Base-by-base conservation (phyloP, 2,113 vertebrate species). In the Lophius piscatorius region DNA sequence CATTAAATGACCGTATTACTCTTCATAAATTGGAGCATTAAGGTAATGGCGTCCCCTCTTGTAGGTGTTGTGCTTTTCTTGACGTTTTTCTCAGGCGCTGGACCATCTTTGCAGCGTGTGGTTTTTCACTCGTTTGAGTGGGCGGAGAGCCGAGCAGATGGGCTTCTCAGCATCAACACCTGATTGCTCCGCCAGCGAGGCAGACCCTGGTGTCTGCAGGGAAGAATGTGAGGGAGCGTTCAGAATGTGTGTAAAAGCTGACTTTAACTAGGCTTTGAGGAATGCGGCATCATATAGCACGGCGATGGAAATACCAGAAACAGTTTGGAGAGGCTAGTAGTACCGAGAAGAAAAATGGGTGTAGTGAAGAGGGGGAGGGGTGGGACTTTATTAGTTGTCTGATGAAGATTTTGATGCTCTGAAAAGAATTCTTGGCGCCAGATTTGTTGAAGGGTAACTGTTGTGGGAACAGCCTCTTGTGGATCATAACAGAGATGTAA, bases 141-240 rank as follows among this genome's bases (percentile, higher is more conserved):
- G 70, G 63, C 40, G 36, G 41, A 18, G 60, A 38, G 39, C 21
- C 0, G 52, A 73, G 40, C 76, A 74, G 81, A 71, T 72, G 64
- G 48, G 63, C 59, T 82, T 64, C 40, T 73, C 2, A 57, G 72
- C 77, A 46, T 78, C 76, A 46, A 67, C 78, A 87, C 82, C 81
- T 80, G 87, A 82, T 84, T 60, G 39, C 74, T 74, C 65, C 58
- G 33, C 66, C 87, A 76, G 71, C 1, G 41, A 10, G 49, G 77
- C 62, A 40, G 74, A 65, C 47, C 70, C 59, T 4, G 63, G 71
- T 41, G 67, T 82, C 83, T 78, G 74, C 28, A 21, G 14, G 31
- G 49, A 84, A 42, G 83, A 87, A 86, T 83, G 70, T 65, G 17
- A 44, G 83, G 87, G 87, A 82, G 82, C 72, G 83, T 71, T 67